A percentile compares a stretch with the other conserved stretches of the same genome.
Conservation (phyloP, 2,797 vertebrate genomes). For the Tolypeutes matacus region DNA sequence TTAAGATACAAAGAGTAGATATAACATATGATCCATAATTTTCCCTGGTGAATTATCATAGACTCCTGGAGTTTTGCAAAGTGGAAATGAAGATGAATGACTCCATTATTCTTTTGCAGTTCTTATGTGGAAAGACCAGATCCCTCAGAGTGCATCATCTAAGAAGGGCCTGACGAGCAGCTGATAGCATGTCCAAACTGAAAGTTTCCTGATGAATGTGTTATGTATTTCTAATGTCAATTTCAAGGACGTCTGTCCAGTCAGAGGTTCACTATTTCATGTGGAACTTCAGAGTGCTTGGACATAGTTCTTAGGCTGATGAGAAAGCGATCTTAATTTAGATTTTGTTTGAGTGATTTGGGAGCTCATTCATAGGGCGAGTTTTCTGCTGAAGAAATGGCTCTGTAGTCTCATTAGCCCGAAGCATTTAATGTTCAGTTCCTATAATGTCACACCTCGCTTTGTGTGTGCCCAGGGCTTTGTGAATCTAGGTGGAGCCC, state of each 20-base stretch:
- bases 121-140: not conserved
- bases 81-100: constrained; percentile 51
- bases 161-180: not conserved
- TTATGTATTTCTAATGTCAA: not conserved
- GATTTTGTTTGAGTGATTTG: constrained; percentile 22
- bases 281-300: not conserved
- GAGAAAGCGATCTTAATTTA: not conserved
- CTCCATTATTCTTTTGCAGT: not conserved
- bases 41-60: constrained; percentile 56
- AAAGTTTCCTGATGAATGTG: not conserved
- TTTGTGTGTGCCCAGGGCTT: not conserved
- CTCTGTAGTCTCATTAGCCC: not conserved
- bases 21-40: constrained; percentile 34
- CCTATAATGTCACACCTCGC: not conserved
- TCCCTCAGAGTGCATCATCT: not conserved
- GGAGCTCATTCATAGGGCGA: not conserved
- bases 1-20: constrained; percentile 62
- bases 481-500: not conserved
- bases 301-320: not conserved
- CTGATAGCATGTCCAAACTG: not conserved
- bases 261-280: not conserved
- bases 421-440: not conserved
- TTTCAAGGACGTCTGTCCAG: not conserved
- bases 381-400: constrained; percentile 27
- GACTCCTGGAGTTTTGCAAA: constrained; percentile 53